Evolutionary conservation across 2,888 invertebrate genomes (phyloP), one percentile per base, ranked within the genome.

Genomic region (Xylota sylvarum): DNA sequence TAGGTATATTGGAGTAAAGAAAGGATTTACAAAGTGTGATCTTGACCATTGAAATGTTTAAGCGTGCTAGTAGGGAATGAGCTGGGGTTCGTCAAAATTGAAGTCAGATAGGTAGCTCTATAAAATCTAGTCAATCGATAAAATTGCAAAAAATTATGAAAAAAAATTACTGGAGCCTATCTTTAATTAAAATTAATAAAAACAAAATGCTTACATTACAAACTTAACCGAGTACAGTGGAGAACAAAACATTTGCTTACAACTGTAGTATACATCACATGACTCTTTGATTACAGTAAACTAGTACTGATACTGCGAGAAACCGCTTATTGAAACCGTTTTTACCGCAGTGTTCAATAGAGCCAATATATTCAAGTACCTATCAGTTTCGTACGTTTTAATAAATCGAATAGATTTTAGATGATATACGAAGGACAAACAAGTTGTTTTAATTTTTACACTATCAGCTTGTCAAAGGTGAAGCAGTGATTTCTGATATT

Each of bases 211-310:
- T 19, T 37, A n/a, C n/a, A n/a, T n/a, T n/a, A 52, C 2, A 10
- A n/a, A 2, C 1, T 30, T 7, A 5, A 23, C 19, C 0, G n/a
- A 17, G 40, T 14, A 52, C n/a, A 52, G 52, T 23, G 27, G 14
- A 37, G 14, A 14, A 0, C 10, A 40, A 55, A 55, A 55, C 50
- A 40, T 69, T 55, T 40, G 55, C 12, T 1, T 1, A 10, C 17
- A 27, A 69, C 69, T 69, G 52, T 65, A 48, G 19, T 46, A 9
- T 5, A 14, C 14, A 69, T 55, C 69, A 69, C 55, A 69, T 43
- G 69, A 69, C 55, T 17, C 67, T 10, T 2, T 64, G 5, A 17
- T 12, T 32, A 46, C 46, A 32, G 64, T 64, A n/a, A 48, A 48
- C 64, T 35, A 27, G 32, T 12, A n/a, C 48, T 48, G 32, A 32